Conservation (phyloP, 2,797 vertebrate species). For the Brachymystax lenok region DNA sequence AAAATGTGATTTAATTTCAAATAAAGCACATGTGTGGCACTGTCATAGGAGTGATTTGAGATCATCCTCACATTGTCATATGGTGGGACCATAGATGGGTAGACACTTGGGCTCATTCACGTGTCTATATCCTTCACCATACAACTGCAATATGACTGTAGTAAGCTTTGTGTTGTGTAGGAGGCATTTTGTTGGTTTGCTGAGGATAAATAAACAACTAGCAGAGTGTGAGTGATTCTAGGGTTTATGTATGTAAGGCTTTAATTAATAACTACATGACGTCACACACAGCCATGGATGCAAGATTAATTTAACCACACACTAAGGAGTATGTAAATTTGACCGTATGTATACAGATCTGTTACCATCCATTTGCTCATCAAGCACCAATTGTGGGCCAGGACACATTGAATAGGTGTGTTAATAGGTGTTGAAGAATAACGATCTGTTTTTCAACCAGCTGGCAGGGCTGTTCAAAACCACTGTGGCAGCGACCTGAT, state of each 20-base stretch:
- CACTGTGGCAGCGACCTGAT: not conserved
- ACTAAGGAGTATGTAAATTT: not conserved
- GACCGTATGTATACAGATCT: not conserved
- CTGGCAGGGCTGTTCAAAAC: not conserved
- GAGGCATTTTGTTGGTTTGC: not conserved
- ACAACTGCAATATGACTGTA: not conserved
- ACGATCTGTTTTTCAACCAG: constrained; percentile 10
- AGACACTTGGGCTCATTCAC: too few relatives aligned
- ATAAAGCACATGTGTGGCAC: too few relatives aligned
- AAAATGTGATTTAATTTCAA: too few relatives aligned
- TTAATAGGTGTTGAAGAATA: constrained; percentile 10
- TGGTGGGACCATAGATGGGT: too few relatives aligned
- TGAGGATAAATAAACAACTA: not conserved
- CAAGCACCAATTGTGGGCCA: not conserved
- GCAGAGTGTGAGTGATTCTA: constrained; percentile 1
- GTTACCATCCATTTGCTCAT: not conserved
- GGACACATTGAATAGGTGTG: not conserved
- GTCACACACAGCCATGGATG: not conserved
- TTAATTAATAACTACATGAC: not conserved
- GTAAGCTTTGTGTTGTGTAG: not conserved
- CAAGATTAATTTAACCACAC: not conserved
- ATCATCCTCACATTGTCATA: too few relatives aligned
- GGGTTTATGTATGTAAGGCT: not conserved
- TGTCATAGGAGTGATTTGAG: too few relatives aligned
- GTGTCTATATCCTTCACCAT: not conserved